These are phyloP conservation scores for Rhyzopertha dominica DNA, from an alignment of 1,140 invertebrate species.

Conservation along the genomic window DNA sequence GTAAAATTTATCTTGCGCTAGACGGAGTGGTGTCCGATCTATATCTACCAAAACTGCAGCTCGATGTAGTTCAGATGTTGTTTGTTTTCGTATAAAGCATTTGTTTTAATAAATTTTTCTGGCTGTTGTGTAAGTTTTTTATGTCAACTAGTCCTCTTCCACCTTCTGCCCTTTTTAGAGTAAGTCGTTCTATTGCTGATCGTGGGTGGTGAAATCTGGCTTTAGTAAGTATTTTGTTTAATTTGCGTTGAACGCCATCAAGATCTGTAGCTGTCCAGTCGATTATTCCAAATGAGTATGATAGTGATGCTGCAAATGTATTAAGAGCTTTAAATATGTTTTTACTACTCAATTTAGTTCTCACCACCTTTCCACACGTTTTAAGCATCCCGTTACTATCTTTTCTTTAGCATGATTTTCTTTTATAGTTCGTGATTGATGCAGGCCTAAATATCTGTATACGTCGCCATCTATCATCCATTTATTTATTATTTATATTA, in stretches of 20 bases:
- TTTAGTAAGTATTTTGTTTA: constrained; percentile 1
- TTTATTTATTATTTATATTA: too few relatives aligned
- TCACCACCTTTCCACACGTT: background rate
- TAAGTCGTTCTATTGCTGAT: background rate
- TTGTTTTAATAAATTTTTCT: background rate
- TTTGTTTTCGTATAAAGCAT: background rate
- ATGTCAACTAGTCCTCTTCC: constrained; percentile 6
- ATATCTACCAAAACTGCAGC: background rate
- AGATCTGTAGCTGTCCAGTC: constrained; percentile 1
- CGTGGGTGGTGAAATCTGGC: constrained; percentile 4
- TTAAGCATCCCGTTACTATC: too few relatives aligned
- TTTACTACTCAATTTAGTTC: constrained; percentile 2
- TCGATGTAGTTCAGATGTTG: background rate
- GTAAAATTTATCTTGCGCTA: background rate
- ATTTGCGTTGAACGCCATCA: background rate
- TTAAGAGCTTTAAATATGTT: background rate
- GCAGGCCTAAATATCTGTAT: too few relatives aligned
- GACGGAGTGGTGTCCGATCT: background rate
- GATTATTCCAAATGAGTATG: constrained; percentile 5
- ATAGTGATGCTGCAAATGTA: constrained; percentile 1
- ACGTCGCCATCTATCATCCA: too few relatives aligned
- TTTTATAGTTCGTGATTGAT: too few relatives aligned
- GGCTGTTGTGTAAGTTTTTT: background rate
- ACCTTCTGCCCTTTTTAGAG: background rate
- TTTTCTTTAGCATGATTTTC: too few relatives aligned